These are phyloP conservation scores for Xenopus laevis DNA, from an alignment of 2,113 vertebrate species.

Conservation along the genomic window DNA sequence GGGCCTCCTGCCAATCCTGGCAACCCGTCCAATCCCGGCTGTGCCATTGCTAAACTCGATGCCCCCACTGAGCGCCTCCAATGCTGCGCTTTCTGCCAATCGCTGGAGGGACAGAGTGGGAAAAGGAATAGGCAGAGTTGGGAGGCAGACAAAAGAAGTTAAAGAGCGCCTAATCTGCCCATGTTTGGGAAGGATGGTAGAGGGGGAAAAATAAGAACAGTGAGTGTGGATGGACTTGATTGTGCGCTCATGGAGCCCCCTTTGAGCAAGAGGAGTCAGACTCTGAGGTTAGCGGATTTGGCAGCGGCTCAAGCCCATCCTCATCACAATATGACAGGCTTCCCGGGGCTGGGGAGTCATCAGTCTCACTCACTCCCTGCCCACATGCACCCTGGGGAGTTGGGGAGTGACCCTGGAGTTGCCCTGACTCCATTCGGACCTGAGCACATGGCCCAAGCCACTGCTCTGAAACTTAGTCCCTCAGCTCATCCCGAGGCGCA, in stretches of 20 bases:
- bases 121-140: constrained; percentile 86
- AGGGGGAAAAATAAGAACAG: constrained; percentile 65
- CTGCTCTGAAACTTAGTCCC: constrained; percentile 81
- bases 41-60: constrained; percentile 86
- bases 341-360: constrained; percentile 85
- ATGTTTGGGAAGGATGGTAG: constrained; percentile 77
- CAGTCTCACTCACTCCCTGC: constrained; percentile 83
- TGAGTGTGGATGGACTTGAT: constrained; percentile 77
- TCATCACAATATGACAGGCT: constrained; percentile 90
- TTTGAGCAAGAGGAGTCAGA: constrained; percentile 91
- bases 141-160: constrained; percentile 96
- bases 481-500: constrained; percentile 75
- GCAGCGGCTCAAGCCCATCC: constrained; percentile 87
- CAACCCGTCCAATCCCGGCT: constrained; percentile 92
- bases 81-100: constrained; percentile 91
- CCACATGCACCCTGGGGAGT: constrained; percentile 87
- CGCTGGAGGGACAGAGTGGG: constrained; percentile 93
- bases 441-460: constrained; percentile 89
- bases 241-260: constrained; percentile 87
- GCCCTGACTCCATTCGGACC: constrained; percentile 87
- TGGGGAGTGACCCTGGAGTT: constrained; percentile 83
- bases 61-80: constrained; percentile 89
- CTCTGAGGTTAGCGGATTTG: constrained; percentile 93
- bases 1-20: constrained; percentile 91
- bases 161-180: constrained; percentile 80